Evolutionary conservation across 2,113 vertebrate genomes (phyloP).

Genomic region (Protobothrops flavoviridis): DNA sequence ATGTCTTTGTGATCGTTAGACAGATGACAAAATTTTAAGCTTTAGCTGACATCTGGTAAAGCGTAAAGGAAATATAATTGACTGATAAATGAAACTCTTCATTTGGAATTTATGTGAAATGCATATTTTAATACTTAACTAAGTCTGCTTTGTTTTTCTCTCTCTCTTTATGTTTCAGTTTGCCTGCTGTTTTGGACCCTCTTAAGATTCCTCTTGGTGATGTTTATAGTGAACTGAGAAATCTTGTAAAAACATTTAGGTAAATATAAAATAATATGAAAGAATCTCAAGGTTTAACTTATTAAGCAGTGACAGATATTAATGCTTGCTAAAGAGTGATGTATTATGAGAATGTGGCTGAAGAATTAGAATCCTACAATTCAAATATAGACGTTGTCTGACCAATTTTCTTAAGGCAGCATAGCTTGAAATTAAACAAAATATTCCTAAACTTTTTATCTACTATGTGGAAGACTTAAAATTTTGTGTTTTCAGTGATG

Average conservation of each 20-base stretch:
- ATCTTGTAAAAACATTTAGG: conserved; percentile 90
- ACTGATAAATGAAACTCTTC: not conserved
- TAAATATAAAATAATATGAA: conserved; percentile 59
- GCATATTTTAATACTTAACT: not conserved
- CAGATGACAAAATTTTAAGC: not conserved
- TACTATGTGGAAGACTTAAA: not conserved
- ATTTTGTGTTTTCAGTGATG: not conserved
- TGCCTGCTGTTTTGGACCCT: conserved; percentile 79
- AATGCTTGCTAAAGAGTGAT: not conserved
- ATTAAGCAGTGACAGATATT: not conserved
- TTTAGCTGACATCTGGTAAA: not conserved
- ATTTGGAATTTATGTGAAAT: conserved; percentile 10
- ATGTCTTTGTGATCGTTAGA: not conserved
- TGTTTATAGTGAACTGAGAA: conserved; percentile 82
- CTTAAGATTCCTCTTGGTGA: conserved; percentile 81
- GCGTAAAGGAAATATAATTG: not conserved
- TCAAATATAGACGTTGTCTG: not conserved
- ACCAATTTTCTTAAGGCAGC: not conserved
- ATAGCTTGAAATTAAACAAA: not conserved
- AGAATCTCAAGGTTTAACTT: not conserved
- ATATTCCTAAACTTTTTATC: not conserved
- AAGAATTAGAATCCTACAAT: not conserved
- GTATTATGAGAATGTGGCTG: not conserved
- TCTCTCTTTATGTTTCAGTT: conserved; percentile 61
- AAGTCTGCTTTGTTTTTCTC: conserved; percentile 44